phyloP scores from a whole-genome alignment of 1,140 invertebrate species.

The Dendrolimus punctatus region DNA sequence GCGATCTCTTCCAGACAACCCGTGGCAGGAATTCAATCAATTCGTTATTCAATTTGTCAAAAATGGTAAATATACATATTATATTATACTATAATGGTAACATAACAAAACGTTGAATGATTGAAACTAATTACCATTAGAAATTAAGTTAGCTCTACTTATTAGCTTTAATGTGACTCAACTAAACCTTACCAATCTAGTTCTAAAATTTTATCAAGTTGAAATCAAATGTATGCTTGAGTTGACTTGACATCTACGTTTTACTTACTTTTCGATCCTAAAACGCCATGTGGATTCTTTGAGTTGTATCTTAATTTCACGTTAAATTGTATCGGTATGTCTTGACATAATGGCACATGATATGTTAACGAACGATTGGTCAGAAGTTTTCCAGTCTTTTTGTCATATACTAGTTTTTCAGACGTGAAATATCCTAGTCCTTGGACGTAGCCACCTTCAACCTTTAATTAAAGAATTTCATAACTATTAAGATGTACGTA shows the following conservation, averaged over 20 bases:
- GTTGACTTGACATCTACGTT: background rate
- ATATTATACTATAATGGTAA: no score
- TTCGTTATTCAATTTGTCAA: no score
- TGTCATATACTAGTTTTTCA: constrained; percentile 80
- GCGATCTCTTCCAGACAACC: no score
- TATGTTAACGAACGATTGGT: constrained; percentile 88
- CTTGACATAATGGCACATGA: constrained; percentile 84
- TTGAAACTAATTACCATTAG: no score
- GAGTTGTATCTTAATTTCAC: constrained; percentile 83
- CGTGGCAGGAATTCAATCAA: no score
- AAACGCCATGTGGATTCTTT: constrained; percentile 80
- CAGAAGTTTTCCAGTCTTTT: constrained; percentile 76
- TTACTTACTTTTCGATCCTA: constrained; percentile 84
- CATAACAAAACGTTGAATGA: no score
- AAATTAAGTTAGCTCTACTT: no score
- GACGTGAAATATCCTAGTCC: constrained; percentile 85
- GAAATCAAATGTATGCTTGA: no score
- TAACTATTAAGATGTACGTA: constrained; percentile 5
- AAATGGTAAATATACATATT: no score
- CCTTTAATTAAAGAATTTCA: constrained; percentile 26
- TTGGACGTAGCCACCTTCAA: constrained; percentile 90
- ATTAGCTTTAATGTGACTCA: no score
- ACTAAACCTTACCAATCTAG: no score
- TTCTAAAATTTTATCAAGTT: no score
- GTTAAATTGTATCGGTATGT: constrained; percentile 88